Conservation (phyloP, 2,888 invertebrate genomes). For the Zhuqinia jingwanae region DNA sequence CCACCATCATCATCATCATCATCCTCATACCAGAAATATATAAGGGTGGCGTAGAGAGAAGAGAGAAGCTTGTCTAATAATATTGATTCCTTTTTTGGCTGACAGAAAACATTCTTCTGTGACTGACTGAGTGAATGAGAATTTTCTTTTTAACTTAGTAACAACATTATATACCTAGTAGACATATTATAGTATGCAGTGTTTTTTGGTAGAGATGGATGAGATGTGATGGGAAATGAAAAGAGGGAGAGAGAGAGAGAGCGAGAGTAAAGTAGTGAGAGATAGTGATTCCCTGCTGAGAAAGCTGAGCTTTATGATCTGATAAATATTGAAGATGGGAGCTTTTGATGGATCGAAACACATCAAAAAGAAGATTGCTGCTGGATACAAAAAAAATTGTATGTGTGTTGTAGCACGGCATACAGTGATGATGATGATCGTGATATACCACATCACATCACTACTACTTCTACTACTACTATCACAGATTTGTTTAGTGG, state of each 20-base stretch:
- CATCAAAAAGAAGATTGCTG: constrained; percentile 55
- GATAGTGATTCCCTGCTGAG: constrained; percentile 65
- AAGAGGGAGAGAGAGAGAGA: too few species aligned
- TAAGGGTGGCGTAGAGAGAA: too few species aligned
- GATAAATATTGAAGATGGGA: constrained; percentile 72
- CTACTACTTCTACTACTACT: too few species aligned
- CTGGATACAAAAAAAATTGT: too few species aligned
- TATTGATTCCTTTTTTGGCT: constrained; percentile 34
- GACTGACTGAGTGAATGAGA: constrained; percentile 24
- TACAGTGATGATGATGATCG: neutral
- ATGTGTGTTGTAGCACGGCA: neutral
- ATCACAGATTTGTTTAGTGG: neutral
- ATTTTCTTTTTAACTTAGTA: neutral
- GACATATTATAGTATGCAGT: constrained; percentile 29
- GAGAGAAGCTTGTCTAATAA: constrained; percentile 10
- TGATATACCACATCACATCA: neutral
- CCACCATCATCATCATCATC: too few species aligned
- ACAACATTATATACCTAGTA: too few species aligned
- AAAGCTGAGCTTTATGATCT: constrained; percentile 72
- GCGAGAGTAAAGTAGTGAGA: too few species aligned
- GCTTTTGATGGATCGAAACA: constrained; percentile 63
- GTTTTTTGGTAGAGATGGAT: neutral
- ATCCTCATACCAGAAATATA: too few species aligned
- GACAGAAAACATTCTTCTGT: constrained; percentile 30
- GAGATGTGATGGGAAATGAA: neutral